These are phyloP conservation scores for Hyles lineata DNA, from an alignment of 2,888 invertebrate species.

Conservation along the genomic window DNA sequence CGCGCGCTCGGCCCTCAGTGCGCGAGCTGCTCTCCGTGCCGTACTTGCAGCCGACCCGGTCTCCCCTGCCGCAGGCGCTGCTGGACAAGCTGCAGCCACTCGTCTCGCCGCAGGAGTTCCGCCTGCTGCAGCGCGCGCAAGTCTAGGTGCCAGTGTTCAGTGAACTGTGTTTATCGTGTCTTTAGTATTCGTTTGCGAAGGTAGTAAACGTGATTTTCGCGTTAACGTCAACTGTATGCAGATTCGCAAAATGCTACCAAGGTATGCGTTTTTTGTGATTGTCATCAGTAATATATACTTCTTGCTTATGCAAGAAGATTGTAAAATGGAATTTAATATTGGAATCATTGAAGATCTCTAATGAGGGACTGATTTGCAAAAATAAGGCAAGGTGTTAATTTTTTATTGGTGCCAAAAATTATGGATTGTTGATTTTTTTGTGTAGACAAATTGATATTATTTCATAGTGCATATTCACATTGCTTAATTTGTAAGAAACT, in stretches of 20 bases:
- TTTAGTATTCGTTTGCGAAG: neutral
- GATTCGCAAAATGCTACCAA: too few relatives aligned
- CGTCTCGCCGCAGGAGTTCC: constrained; percentile 60
- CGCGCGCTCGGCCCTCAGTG: constrained; percentile 89
- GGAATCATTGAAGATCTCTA: neutral
- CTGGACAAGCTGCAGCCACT: constrained; percentile 59
- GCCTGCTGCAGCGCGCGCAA: constrained; percentile 61
- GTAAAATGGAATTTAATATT: too few relatives aligned
- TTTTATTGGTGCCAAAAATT: constrained; percentile 4
- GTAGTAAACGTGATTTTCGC: too few relatives aligned
- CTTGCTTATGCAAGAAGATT: too few relatives aligned
- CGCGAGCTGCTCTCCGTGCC: constrained; percentile 87
- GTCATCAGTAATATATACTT: too few relatives aligned
- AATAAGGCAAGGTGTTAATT: neutral
- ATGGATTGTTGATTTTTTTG: neutral
- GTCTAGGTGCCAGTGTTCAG: constrained; percentile 36
- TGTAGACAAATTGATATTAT: neutral
- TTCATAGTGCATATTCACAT: too few relatives aligned
- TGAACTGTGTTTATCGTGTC: neutral
- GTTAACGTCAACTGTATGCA: too few relatives aligned
- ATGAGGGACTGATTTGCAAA: neutral
- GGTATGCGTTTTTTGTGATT: too few relatives aligned
- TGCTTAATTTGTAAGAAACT: too few relatives aligned
- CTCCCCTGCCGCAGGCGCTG: constrained; percentile 53
- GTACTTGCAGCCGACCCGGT: constrained; percentile 57